Evolutionary conservation across 2,797 vertebrate species (phyloP), one percentile per base, ranked within the genome.

Genomic region (Linurgus olivaceus): DNA sequence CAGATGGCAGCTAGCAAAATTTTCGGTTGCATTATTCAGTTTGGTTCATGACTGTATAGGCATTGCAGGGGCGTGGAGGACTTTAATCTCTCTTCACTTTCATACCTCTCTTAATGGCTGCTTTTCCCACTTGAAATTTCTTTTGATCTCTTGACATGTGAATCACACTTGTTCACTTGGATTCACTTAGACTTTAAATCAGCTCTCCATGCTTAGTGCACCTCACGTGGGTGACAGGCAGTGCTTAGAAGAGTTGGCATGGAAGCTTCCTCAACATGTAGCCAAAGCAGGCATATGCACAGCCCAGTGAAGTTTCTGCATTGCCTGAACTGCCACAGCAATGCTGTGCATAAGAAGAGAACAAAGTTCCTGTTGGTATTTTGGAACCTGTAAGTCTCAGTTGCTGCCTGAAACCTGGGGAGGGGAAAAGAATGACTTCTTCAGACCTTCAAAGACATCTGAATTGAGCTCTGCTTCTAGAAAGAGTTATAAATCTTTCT

Each of bases 81-180:
- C 37, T 88, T 77, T 10, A 83, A 57, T 63, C 28, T 85, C 23
- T 33, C 76, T 74, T 74, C 44, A 45, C 67, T 72, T 78, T 85
- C 63, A 73, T 89, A 87, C 93, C 67, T 85, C 59, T 89, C 35
- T 45, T 52, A 62, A n/a, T 40, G 51, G n/a, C 47, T 90, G 68
- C 58, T 55, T 47, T 77, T 90, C 62, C 45, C 66, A 23, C 62
- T 77, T 71, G 63, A 52, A 95, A 51, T 45, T 66, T 67, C 74
- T 92, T 91, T 76, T 90, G 86, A 88, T 92, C 93, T 75, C 67
- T 29, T 82, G 61, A 87, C 74, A 42, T 28, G 40, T 48, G 48
- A 89, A 84, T 94, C 81, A 20, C 65, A 76, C 89, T 93, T 68
- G 29, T 75, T 94, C 68, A 37, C 76, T 93, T 88, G 66, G 52